phyloP scores from a whole-genome alignment of 2,797 vertebrate species.

The Manis javanica region DNA sequence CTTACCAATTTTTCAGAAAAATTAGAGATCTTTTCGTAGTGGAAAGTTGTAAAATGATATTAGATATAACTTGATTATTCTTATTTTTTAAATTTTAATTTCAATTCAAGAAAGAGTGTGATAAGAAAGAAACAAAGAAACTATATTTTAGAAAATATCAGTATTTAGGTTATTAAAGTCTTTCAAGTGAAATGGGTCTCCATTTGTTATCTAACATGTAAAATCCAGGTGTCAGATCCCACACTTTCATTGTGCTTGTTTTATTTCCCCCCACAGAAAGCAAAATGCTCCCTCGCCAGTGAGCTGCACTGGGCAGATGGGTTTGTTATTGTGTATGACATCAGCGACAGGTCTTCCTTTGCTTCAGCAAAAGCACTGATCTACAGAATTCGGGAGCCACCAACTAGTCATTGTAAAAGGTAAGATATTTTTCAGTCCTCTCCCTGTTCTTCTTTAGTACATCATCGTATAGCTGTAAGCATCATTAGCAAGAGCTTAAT shows the following conservation, averaged over 20 bases:
- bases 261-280: slow-evolving; percentile 85
- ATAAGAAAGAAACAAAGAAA: not conserved
- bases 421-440: slow-evolving; percentile 68
- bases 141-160: not conserved
- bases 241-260: not conserved
- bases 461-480: slow-evolving; percentile 61
- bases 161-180: not conserved
- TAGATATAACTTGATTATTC: not conserved
- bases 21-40: not conserved
- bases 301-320: slow-evolving; percentile 93
- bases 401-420: slow-evolving; percentile 88
- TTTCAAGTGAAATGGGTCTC: not conserved
- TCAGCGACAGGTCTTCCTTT: slow-evolving; percentile 92
- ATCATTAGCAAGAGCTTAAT: slow-evolving; percentile 80
- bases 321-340: slow-evolving; percentile 93
- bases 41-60: not conserved
- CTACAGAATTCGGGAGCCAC: slow-evolving; percentile 90
- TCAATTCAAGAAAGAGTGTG: not conserved
- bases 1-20: not conserved
- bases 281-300: slow-evolving; percentile 87
- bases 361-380: slow-evolving; percentile 90
- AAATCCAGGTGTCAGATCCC: not conserved
- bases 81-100: not conserved
- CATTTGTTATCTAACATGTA: not conserved
- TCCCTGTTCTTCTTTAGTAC: not conserved